Evolutionary conservation across 2,888 invertebrate species (phyloP), one percentile per base, ranked within the genome.

Genomic region (Bibio marci): DNA sequence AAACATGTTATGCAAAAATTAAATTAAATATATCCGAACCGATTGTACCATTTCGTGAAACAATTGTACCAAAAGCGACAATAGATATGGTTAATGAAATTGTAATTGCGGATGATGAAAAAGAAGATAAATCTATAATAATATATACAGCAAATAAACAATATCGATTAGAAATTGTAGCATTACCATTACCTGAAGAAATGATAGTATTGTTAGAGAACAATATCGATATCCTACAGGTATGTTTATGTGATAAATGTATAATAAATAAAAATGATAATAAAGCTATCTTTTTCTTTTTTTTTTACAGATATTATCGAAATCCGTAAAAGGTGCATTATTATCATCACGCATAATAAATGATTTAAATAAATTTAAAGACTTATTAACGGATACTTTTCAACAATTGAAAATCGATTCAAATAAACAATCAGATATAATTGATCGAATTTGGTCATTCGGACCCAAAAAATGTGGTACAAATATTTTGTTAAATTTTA

Each of bases 21-120:
- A 80, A 86, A 37, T 66, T 95, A n/a, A 78, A 78, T 45, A 88
- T 87, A 1, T 97, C 97, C 0, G 77, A 83, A 52, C 97, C 97
- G 0, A 95, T 98, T 50, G 95, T 98, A 2, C 86, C 95, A 6
- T 90, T 97, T 53, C 71, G 87, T 47, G 98, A 98, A 63, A 98
- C 97, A 0, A 73, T 98, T 38, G 71, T 92, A 1, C 71, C 72
- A 13, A 78, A 77, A 14, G 85, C 82, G 0, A 81, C 73, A 52
- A 61, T 79, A 3, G 88, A 83, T 55, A 85, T 81, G 81, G 80
- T 85, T 0, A 85, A 83, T 55, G 88, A 87, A 67, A 86, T 90
- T 39, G 74, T 78, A 28, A 30, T 30, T 13, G 61, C 58, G 45
- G 55, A 53, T 33, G 64, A 65, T 33, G 60, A 62, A 35, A 61